Percentiles rank a stretch among this genome's conserved stretches.
These are phyloP conservation scores for Alethe diademata DNA, from an alignment of 2,113 vertebrate genomes.

Conservation along the genomic window DNA sequence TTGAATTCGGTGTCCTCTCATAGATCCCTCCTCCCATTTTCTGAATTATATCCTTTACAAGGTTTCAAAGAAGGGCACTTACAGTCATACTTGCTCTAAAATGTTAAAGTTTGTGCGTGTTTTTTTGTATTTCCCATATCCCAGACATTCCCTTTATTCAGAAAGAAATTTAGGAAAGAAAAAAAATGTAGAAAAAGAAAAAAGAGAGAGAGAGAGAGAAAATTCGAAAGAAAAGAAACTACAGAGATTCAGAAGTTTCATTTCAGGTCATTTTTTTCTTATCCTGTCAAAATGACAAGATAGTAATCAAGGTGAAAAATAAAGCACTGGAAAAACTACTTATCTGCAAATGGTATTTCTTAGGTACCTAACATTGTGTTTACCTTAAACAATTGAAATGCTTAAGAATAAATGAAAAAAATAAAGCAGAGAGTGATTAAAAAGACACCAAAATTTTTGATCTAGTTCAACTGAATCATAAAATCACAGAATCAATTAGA, in stretches of 20 bases:
- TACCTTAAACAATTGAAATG: not conserved
- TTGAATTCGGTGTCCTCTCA: not conserved
- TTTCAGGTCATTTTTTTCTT: not conserved
- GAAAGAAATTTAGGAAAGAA: not conserved
- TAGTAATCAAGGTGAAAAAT: not conserved
- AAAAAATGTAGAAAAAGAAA: not conserved
- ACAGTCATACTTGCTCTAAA: not conserved
- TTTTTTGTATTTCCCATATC: not conserved
- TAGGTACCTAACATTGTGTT: not conserved
- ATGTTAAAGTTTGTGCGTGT: not conserved
- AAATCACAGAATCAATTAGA: not conserved
- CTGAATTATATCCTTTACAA: not conserved
- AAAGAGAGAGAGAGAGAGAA: not conserved
- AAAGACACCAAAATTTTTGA: not conserved
- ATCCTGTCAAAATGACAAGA: not conserved
- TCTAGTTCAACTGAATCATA: not conserved
- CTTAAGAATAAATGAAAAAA: not conserved
- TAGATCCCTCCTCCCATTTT: not conserved
- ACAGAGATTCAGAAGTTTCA: not conserved
- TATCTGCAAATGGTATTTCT: not conserved
- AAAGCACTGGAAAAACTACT: not conserved
- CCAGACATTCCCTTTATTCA: not conserved
- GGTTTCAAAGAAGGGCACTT: not conserved
- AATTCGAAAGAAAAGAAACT: not conserved
- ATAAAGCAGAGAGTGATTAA: not conserved